A percentile compares a stretch with the other conserved stretches of the same genome.
Conservation (phyloP, 2,113 vertebrate species). For the Hyperoodon ampullatus region DNA sequence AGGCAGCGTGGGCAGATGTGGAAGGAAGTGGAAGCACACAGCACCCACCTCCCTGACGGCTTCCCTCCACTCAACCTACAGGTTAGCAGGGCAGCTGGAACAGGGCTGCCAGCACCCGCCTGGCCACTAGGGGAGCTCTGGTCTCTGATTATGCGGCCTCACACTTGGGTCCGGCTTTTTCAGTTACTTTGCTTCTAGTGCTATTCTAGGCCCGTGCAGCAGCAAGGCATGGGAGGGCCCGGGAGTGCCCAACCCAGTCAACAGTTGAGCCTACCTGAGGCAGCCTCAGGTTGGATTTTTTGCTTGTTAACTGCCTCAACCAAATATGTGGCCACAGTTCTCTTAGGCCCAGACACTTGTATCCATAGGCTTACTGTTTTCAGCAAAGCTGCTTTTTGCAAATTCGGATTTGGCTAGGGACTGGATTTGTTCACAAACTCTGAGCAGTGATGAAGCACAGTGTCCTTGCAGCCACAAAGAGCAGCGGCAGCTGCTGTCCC, state of each 20-base stretch:
- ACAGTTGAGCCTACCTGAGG: background rate
- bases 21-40: background rate
- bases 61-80: background rate
- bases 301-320: background rate
- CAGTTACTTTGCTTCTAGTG: background rate
- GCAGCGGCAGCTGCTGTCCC: background rate
- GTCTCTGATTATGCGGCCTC: background rate
- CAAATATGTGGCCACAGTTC: background rate
- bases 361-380: background rate
- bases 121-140: background rate
- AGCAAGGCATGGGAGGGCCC: background rate
- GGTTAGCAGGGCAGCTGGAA: background rate
- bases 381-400: slow-evolving; percentile 52
- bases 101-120: background rate
- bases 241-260: background rate
- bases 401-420: background rate
- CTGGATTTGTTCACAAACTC: background rate
- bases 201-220: background rate
- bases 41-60: background rate
- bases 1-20: background rate
- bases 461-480: background rate
- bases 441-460: background rate
- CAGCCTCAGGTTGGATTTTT: background rate
- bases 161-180: background rate
- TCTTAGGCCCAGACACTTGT: background rate